phyloP scores from a whole-genome alignment of 2,888 invertebrate species.

The Crossocerus cetratus region DNA sequence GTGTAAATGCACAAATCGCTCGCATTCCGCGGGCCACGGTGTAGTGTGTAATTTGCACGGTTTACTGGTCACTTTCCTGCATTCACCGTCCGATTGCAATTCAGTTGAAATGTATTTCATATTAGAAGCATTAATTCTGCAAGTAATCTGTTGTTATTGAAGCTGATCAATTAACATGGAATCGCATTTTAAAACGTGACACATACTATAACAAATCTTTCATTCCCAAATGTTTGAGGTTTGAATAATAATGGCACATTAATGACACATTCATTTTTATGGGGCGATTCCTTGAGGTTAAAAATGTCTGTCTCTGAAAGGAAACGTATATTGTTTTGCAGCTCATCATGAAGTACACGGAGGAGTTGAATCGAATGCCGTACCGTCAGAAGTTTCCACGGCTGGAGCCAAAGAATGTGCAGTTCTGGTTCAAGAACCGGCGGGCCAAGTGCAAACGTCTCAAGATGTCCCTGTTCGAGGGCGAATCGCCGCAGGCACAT shows the following conservation, averaged over 20 bases:
- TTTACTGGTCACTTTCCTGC: too few relatives aligned
- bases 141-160: too few relatives aligned
- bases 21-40: too few relatives aligned
- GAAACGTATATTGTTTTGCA: constrained; percentile 70
- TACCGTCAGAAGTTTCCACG: constrained; percentile 99
- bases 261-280: too few relatives aligned
- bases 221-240: too few relatives aligned
- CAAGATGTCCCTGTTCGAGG: constrained; percentile 92
- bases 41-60: too few relatives aligned
- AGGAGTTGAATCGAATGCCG: constrained; percentile 97
- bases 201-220: too few relatives aligned
- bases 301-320: not conserved
- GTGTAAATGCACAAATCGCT: too few relatives aligned
- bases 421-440: constrained; percentile 99
- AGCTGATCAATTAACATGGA: too few relatives aligned
- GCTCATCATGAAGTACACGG: constrained; percentile 97
- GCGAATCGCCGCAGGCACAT: constrained; percentile 80
- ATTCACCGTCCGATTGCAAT: not conserved
- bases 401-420: constrained; percentile 99
- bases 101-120: not conserved
- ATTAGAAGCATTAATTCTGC: not conserved
- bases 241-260: too few relatives aligned
- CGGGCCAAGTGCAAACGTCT: constrained; percentile 98
- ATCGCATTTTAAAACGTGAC: too few relatives aligned
- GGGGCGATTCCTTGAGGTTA: not conserved